Base-by-base conservation (phyloP, 1,140 invertebrate genomes). In the Philopotamus ludificatus region DNA sequence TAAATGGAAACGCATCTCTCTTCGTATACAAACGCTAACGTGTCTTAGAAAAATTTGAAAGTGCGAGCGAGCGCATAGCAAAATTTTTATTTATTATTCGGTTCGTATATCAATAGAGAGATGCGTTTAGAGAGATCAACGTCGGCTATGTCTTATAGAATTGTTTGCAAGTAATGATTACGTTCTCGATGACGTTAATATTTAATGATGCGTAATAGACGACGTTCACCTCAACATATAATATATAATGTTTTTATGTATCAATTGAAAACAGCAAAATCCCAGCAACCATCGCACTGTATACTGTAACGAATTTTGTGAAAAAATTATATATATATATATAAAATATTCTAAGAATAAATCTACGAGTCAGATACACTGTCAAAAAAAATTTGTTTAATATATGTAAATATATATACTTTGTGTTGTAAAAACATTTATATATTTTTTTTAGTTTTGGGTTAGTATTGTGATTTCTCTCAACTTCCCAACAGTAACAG, bases 251-350 rank as follows among this genome's bases (percentile, higher is more conserved):
- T 57, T 57, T 47, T 60, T 47, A 58, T 58, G 53, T 47, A 47
- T 60, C 45, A 51, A 51, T 62, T 39, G 54, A 65, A 68, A 63
- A 70, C 68, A 70, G 68, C 68, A 64, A 70, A 65, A 57, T 67
- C 68, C 68, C 68, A 70, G 68, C 68, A 70, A 70, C 68, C 68
- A 70, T 70, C 68, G 60, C 61, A 69, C 60, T 69, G 67, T 59
- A 67, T 70, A 70, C 68, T 70, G 68, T 67, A 70, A 67, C 57
- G 39, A 66, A 66, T 47, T 66, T 54, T 59, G 63, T 65, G 57
- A 65, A 65, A 65, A 65, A 49, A 47, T 59, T 70, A 26, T 63
- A 70, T 63, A 70, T 58, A 64, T 66, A 25, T 49, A 49, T 50
- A 63, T n/a, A 44, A 59, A 68, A 60, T 66, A 66, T 39, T 34